Evolutionary conservation across 1,140 invertebrate species (phyloP).

Genomic region (Dreissena polymorpha): DNA sequence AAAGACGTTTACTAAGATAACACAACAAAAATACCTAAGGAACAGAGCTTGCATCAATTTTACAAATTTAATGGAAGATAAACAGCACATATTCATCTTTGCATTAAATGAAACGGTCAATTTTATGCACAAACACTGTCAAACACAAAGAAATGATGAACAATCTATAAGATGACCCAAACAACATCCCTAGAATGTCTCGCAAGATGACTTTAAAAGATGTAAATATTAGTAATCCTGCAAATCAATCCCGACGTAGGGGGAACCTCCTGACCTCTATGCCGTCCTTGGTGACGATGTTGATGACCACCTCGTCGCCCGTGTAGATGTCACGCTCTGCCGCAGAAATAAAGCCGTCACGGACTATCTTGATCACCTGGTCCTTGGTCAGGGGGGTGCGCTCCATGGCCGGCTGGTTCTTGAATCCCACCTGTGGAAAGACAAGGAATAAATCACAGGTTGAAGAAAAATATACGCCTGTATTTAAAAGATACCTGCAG

Average conservation of each 20-base stretch:
- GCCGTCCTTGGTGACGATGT: conserved; percentile 53
- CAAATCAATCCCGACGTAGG: conserved; percentile 40
- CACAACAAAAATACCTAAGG: no score
- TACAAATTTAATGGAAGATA: no score
- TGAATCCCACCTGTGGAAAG: conserved; percentile 47
- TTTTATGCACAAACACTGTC: no score
- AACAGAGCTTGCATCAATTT: no score
- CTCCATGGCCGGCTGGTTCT: conserved; percentile 31
- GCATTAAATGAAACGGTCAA: no score
- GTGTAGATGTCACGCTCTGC: conserved; percentile 54
- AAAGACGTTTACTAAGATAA: no score
- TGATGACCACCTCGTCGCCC: conserved; percentile 45
- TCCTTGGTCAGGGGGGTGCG: conserved; percentile 30
- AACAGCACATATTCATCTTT: no score
- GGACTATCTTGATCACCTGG: conserved; percentile 42
- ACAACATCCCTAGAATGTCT: background rate
- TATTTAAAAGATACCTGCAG: no score
- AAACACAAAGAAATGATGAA: no score
- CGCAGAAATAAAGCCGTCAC: conserved; percentile 54
- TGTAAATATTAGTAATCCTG: background rate
- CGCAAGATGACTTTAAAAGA: background rate
- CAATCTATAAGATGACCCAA: no score
- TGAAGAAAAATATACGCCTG: no score
- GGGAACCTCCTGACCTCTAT: conserved; percentile 34
- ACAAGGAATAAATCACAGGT: no score